Evolutionary conservation across 2,888 invertebrate genomes (phyloP).

Genomic region (Trachelus troglodyta): DNA sequence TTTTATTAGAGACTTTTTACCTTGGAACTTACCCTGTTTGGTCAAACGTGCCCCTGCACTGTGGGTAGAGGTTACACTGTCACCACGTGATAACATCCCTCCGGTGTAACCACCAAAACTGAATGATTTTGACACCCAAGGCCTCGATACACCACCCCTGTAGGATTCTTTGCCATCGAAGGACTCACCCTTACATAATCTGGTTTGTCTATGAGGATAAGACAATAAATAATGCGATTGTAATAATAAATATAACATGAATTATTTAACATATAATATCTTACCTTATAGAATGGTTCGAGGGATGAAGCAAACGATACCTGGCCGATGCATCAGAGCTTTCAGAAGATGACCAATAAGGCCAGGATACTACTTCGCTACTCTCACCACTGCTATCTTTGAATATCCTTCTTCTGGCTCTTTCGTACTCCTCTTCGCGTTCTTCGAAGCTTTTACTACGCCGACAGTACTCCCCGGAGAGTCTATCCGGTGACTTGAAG

Average conservation of each 20-base stretch:
- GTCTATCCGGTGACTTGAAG: slow-evolving; percentile 72
- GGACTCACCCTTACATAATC: slow-evolving; percentile 68
- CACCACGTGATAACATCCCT: slow-evolving; percentile 71
- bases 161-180: slow-evolving; percentile 67
- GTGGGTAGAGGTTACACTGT: slow-evolving; percentile 75
- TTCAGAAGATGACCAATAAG: slow-evolving; percentile 62
- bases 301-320: slow-evolving; percentile 57
- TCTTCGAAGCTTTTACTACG: slow-evolving; percentile 91
- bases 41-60: slow-evolving; percentile 76
- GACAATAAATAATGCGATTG: slow-evolving; percentile 4
- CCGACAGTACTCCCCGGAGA: slow-evolving; percentile 73
- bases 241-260: not conserved
- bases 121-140: slow-evolving; percentile 83
- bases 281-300: slow-evolving; percentile 56
- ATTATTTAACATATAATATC: not conserved
- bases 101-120: slow-evolving; percentile 88
- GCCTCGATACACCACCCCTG: slow-evolving; percentile 64
- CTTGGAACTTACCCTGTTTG: slow-evolving; percentile 74
- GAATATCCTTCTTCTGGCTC: slow-evolving; percentile 88
- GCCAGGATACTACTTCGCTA: slow-evolving; percentile 58
- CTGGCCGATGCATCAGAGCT: slow-evolving; percentile 58
- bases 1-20: not conserved
- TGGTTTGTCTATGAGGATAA: slow-evolving; percentile 55
- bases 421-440: slow-evolving; percentile 89
- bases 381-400: slow-evolving; percentile 65